phyloP scores from a whole-genome alignment of 2,797 vertebrate genomes.

The Cacajao melanocephalus region DNA sequence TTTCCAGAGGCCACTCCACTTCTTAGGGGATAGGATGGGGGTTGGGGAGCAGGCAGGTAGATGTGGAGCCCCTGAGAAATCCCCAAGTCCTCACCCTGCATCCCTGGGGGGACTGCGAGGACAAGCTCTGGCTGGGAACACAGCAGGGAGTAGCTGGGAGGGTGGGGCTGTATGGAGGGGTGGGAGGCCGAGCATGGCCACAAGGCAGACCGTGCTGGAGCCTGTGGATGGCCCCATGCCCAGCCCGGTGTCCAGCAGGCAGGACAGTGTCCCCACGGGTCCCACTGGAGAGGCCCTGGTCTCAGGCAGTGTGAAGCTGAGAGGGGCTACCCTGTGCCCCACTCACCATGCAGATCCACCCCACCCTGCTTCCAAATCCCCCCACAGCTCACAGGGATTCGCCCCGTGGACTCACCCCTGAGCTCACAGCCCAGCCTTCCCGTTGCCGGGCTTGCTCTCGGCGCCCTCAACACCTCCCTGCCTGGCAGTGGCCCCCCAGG shows the following conservation, averaged over 20 bases:
- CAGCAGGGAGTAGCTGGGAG: no score
- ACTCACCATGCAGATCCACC: background rate
- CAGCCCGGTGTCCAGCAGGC: background rate
- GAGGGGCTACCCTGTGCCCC: background rate
- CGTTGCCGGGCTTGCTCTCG: background rate
- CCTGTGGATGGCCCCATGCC: background rate
- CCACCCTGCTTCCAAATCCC: background rate
- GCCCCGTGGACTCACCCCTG: background rate
- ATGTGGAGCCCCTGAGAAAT: fast-evolving
- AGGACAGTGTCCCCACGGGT: background rate
- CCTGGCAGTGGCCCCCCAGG: fast-evolving
- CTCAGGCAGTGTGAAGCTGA: background rate
- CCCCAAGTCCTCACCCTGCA: background rate
- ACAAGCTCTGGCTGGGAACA: background rate
- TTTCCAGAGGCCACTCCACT: background rate
- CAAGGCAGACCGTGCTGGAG: background rate
- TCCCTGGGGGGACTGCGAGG: background rate
- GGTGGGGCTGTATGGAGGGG: fast-evolving
- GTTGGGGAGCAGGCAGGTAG: background rate
- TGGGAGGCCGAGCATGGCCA: no score
- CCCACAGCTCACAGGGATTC: no score
- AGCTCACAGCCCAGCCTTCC: background rate
- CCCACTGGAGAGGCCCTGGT: background rate
- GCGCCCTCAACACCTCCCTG: background rate
- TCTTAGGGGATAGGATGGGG: background rate